phyloP scores from a whole-genome alignment of 2,888 invertebrate genomes.

The Acrobasis consociella region DNA sequence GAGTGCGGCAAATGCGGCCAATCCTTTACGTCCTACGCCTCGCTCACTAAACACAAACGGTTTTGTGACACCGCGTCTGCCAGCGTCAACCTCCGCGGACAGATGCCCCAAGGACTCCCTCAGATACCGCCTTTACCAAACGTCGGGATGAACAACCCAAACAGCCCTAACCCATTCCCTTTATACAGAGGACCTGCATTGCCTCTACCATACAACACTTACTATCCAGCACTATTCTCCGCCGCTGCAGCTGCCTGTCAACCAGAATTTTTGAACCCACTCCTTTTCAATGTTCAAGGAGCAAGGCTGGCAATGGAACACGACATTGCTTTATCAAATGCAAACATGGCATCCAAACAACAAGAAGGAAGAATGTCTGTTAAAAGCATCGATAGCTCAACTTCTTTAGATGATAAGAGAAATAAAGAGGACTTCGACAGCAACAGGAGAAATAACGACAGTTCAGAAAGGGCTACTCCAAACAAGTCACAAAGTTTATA shows the following conservation, averaged over 20 bases:
- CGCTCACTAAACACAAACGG: constrained; percentile 96
- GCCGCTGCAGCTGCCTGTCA: constrained; percentile 79
- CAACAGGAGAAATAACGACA: constrained; percentile 54
- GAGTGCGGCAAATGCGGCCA: constrained; percentile 98
- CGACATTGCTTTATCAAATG: constrained; percentile 77
- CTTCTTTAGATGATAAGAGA: constrained; percentile 71
- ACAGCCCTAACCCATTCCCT: constrained; percentile 85
- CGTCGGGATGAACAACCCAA: constrained; percentile 70
- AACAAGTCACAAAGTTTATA: constrained; percentile 70
- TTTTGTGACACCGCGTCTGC: constrained; percentile 94
- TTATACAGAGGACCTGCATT: constrained; percentile 86
- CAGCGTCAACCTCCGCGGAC: constrained; percentile 71
- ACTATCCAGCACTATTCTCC: constrained; percentile 80
- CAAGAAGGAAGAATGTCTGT: constrained; percentile 73
- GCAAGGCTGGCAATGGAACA: constrained; percentile 77
- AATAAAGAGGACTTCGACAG: constrained; percentile 62
- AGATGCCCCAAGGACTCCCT: constrained; percentile 66
- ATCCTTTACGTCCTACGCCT: constrained; percentile 95
- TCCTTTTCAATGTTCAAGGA: constrained; percentile 85
- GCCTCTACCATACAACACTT: constrained; percentile 85
- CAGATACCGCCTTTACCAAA: constrained; percentile 69
- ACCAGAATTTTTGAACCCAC: constrained; percentile 84
- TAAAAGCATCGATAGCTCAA: constrained; percentile 71
- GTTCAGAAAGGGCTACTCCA: constrained; percentile 80
- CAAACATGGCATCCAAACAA: constrained; percentile 78